Conservation (phyloP, 2,113 vertebrate species). For the Raja brachyura region DNA sequence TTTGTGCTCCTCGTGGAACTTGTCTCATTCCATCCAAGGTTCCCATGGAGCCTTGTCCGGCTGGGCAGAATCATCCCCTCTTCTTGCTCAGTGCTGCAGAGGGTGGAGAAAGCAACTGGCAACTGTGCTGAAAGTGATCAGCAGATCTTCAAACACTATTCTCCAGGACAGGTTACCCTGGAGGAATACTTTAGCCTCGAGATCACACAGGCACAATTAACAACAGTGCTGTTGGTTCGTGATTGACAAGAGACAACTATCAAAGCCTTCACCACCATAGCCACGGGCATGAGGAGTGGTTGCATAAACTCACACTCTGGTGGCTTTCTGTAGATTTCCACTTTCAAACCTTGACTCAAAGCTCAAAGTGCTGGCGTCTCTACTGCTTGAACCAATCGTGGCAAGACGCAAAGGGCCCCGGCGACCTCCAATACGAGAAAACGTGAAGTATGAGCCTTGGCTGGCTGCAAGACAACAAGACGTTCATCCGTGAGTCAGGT, state of each 20-base stretch:
- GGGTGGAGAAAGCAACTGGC: not conserved
- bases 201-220: not conserved
- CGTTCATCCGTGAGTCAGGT: not conserved
- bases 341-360: constrained; percentile 93
- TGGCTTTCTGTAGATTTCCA: constrained; percentile 65
- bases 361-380: constrained; percentile 58
- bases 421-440: constrained; percentile 64
- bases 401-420: constrained; percentile 43
- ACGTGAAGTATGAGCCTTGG: constrained; percentile 62
- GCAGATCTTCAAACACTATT: not conserved
- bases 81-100: not conserved
- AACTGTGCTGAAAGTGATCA: not conserved
- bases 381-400: constrained; percentile 42
- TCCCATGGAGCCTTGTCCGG: too few species aligned
- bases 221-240: not conserved
- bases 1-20: too few species aligned
- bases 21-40: too few species aligned
- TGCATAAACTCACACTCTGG: constrained; percentile 58
- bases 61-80: not conserved
- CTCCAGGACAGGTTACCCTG: not conserved
- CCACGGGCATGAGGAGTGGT: not conserved
- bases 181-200: not conserved
- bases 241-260: not conserved
- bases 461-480: constrained; percentile 46
- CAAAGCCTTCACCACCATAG: not conserved